Conservation (phyloP, 1,140 invertebrate genomes). For the Helicoverpa armigera region DNA sequence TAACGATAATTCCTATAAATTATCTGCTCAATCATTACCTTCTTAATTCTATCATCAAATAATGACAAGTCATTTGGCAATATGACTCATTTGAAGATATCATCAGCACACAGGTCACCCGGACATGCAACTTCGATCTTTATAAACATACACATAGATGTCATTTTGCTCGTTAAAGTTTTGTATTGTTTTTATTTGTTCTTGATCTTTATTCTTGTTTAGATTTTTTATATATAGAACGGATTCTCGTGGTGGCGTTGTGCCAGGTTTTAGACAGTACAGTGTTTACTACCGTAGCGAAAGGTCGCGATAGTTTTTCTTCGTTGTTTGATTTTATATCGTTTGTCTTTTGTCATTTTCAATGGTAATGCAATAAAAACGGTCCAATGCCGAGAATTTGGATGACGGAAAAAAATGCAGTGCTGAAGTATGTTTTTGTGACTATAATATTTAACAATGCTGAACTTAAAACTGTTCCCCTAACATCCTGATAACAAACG, state of each 20-base stretch:
- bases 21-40: slow-evolving; percentile 27
- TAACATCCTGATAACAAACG: background rate
- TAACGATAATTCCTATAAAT: slow-evolving; percentile 7
- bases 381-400: slow-evolving; percentile 1
- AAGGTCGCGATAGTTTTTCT: slow-evolving; percentile 18
- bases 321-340: background rate
- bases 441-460: background rate
- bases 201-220: slow-evolving; percentile 54
- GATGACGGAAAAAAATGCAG: slow-evolving; percentile 26
- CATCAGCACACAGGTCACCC: slow-evolving; percentile 11
- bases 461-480: background rate
- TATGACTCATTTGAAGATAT: slow-evolving; percentile 19
- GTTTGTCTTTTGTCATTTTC: background rate
- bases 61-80: slow-evolving; percentile 32
- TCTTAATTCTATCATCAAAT: background rate
- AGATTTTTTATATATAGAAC: slow-evolving; percentile 71
- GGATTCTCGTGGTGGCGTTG: slow-evolving; percentile 58
- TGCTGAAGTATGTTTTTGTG: slow-evolving; percentile 12
- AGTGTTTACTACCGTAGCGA: slow-evolving; percentile 60
- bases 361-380: background rate
- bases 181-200: slow-evolving; percentile 45
- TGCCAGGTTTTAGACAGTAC: slow-evolving; percentile 65
- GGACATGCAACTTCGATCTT: slow-evolving; percentile 37
- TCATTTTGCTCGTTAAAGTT: slow-evolving; percentile 16
- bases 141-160: slow-evolving; percentile 32